Evolutionary conservation across 1,140 invertebrate genomes (phyloP), one percentile per base, ranked within the genome.

Genomic region (Sweltsa coloradensis): DNA sequence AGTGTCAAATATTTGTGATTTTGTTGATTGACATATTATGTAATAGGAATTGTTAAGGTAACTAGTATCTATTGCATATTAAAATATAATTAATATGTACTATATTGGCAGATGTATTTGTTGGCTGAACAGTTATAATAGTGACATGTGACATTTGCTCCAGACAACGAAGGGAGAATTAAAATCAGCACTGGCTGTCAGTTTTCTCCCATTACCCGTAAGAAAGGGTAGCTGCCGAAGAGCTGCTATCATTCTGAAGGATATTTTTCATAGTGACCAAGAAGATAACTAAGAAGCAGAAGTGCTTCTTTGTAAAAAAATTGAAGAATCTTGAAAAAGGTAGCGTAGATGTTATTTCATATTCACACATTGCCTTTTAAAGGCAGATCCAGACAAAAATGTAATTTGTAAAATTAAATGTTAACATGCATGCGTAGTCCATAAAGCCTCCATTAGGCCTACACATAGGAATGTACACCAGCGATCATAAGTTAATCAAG

Each of bases 201-300:
- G n/a, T 44, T 42, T 49, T n/a, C 41, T 39, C 13, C 45, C 39
- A 19, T 36, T 50, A 29, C 43, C 42, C 19, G 21, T 45, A 18
- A 37, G 49, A 13, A 49, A 49, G 41, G 25, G 40, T 34, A 23
- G 42, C 19, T 29, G n/a, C 34, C 18, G 45, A 27, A 39, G 44
- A 34, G 45, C 26, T 18, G 50, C 34, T 60, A 60, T 50, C 59
- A 59, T 41, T 62, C 58, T 6, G 59, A 62, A 40, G 60, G 60
- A 0, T 59, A 61, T 45, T 59, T 60, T 43, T 61, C 60, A n/a
- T 9, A 60, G 58, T 19, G 60, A 61, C 43, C 60, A 61, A 49
- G 60, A 61, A 41, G 60, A 60, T 22, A 45, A 51, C 25, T 47
- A 2, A 52, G 47, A 18, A 34, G 34, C 11, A 49, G 41, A 18